Conservation (phyloP, 1,140 invertebrate genomes). For the Hylaeus volcanicus region DNA sequence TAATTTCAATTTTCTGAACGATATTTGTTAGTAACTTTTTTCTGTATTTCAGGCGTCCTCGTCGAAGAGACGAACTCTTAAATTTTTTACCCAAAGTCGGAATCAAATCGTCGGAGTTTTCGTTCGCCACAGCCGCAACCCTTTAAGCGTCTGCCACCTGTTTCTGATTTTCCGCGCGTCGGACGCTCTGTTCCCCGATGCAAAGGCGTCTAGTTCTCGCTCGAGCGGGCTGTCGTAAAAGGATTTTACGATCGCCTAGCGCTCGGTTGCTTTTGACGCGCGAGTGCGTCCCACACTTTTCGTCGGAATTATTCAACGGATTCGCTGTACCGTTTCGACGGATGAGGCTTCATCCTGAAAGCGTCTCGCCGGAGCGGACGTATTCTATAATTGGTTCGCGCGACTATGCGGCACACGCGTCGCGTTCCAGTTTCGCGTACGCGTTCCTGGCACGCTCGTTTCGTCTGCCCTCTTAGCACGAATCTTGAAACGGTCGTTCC, state of each 20-base stretch:
- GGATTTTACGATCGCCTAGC: slow-evolving; percentile 30
- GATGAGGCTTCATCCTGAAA: slow-evolving; percentile 7
- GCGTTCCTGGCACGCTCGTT: neutral
- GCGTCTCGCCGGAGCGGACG: neutral
- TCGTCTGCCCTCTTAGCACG: slow-evolving; percentile 23
- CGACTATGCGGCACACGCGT: neutral
- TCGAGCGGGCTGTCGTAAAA: slow-evolving; percentile 33
- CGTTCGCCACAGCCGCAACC: no score
- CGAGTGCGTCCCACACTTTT: slow-evolving; percentile 16
- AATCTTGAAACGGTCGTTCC: slow-evolving; percentile 19
- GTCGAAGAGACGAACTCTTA: no score
- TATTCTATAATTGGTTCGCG: slow-evolving; percentile 36
- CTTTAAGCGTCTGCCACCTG: slow-evolving; percentile 28
- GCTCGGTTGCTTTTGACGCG: slow-evolving; percentile 1
- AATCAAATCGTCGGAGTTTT: no score
- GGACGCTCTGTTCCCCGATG: slow-evolving; percentile 7
- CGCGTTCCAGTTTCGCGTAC: slow-evolving; percentile 10
- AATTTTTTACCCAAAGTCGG: no score
- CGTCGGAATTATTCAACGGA: slow-evolving; percentile 8
- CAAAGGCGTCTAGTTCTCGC: neutral
- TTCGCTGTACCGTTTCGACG: neutral
- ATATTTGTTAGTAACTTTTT: no score
- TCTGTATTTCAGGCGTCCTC: no score
- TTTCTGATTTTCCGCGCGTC: slow-evolving; percentile 36
- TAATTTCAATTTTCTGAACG: no score